Conservation (phyloP, 2,797 vertebrate genomes). For the Eupleurogrammus muticus region DNA sequence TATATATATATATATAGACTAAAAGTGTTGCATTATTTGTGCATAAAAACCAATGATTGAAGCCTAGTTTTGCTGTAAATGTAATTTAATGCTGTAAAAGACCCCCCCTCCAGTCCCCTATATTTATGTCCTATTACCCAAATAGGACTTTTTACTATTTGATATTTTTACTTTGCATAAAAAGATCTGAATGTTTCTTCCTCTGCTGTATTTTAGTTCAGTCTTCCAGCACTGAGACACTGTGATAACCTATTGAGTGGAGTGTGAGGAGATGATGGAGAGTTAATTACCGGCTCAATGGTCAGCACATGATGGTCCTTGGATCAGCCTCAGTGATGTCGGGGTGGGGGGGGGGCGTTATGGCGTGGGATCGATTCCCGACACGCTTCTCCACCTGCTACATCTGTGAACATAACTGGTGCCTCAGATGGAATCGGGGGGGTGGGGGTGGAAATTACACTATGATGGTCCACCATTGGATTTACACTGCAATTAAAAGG, state of each 20-base stretch:
- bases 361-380: slow-evolving; percentile 25
- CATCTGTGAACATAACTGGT: slow-evolving; percentile 21
- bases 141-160: too few relatives aligned
- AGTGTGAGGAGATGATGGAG: slow-evolving; percentile 30
- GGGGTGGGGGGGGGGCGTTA: slow-evolving; percentile 11
- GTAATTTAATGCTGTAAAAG: too few relatives aligned
- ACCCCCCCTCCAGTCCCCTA: too few relatives aligned
- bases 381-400: slow-evolving; percentile 55
- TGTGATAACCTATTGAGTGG: slow-evolving; percentile 13
- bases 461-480: slow-evolving; percentile 59
- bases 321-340: slow-evolving; percentile 6
- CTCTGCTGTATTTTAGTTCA: too few relatives aligned
- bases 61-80: too few relatives aligned
- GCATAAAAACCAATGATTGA: too few relatives aligned
- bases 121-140: too few relatives aligned
- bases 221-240: too few relatives aligned
- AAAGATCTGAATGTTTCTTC: too few relatives aligned
- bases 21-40: too few relatives aligned
- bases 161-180: too few relatives aligned
- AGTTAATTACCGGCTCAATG: slow-evolving; percentile 21
- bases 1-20: too few relatives aligned
- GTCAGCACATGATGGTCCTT: slow-evolving; percentile 38
- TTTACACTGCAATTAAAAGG: slow-evolving; percentile 75
- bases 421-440: slow-evolving; percentile 39
- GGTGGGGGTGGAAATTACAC: slow-evolving; percentile 39